These are phyloP conservation scores for Hypselothyrea guttata DNA, from an alignment of 2,888 invertebrate species.

Conservation along the genomic window DNA sequence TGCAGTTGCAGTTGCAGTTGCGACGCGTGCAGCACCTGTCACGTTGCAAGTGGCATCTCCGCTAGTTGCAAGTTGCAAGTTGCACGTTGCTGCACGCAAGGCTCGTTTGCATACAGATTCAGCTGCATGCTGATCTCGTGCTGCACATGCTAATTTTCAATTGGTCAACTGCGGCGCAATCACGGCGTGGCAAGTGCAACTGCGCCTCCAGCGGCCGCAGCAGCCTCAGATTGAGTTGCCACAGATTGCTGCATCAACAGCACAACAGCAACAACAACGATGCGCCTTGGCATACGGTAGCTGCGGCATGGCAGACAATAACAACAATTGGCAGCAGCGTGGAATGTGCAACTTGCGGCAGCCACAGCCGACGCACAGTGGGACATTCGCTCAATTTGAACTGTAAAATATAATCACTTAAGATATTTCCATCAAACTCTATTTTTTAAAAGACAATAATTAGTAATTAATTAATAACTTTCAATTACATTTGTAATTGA, in stretches of 20 bases:
- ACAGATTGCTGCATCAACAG: slow-evolving; percentile 3
- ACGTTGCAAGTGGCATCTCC: slow-evolving; percentile 8
- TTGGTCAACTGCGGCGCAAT: slow-evolving; percentile 49
- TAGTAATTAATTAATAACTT: too few species aligned
- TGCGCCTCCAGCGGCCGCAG: background rate
- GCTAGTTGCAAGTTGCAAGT: slow-evolving; percentile 35
- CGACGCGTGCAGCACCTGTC: slow-evolving; percentile 49
- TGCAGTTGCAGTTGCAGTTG: slow-evolving; percentile 23
- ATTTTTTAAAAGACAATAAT: too few species aligned
- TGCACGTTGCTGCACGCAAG: slow-evolving; percentile 54
- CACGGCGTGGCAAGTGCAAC: slow-evolving; percentile 37
- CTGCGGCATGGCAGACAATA: slow-evolving; percentile 37
- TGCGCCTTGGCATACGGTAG: slow-evolving; percentile 51
- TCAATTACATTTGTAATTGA: too few species aligned
- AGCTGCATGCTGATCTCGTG: slow-evolving; percentile 21
- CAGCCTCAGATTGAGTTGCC: slow-evolving; percentile 7
- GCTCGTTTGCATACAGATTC: slow-evolving; percentile 55
- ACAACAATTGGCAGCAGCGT: slow-evolving; percentile 47
- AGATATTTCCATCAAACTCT: too few species aligned
- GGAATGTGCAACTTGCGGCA: slow-evolving; percentile 30
- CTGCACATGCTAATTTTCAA: slow-evolving; percentile 76
- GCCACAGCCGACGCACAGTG: background rate
- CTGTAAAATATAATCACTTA: too few species aligned
- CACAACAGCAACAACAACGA: slow-evolving; percentile 63
- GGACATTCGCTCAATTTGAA: slow-evolving; percentile 1